Evolutionary conservation across 2,888 invertebrate species (phyloP).

Genomic region (Campaea margaritaria): DNA sequence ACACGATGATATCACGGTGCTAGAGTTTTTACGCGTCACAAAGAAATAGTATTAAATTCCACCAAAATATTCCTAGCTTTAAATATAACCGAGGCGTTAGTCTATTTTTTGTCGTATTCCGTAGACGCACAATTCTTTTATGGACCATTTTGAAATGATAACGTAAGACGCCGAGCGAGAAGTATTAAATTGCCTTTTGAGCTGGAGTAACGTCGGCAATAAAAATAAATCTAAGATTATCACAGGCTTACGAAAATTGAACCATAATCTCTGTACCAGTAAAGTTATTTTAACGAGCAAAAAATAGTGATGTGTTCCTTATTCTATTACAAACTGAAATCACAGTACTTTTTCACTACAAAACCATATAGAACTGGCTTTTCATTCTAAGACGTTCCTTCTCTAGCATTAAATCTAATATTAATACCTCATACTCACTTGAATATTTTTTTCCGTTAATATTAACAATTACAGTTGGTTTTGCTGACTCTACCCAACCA

Average conservation of each 20-base stretch:
- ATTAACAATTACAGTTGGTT: conserved; percentile 37
- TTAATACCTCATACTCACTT: background rate
- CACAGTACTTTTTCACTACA: too few species aligned
- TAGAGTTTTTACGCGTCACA: conserved; percentile 23
- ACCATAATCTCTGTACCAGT: background rate
- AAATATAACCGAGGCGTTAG: conserved; percentile 5
- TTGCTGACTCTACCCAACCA: conserved; percentile 55
- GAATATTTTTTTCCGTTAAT: background rate
- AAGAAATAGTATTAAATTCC: conserved; percentile 14
- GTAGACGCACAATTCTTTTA: conserved; percentile 33
- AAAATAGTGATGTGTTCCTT: background rate
- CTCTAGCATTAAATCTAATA: background rate
- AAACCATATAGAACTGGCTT: background rate
- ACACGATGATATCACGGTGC: conserved; percentile 50
- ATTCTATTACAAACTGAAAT: too few species aligned
- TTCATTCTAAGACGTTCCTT: background rate
- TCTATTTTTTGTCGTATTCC: conserved; percentile 36
- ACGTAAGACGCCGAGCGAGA: conserved; percentile 43
- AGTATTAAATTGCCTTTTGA: conserved; percentile 51
- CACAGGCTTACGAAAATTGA: conserved; percentile 9
- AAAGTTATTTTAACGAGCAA: conserved; percentile 14
- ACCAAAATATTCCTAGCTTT: conserved; percentile 18
- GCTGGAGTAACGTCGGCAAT: conserved; percentile 55
- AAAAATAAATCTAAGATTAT: conserved; percentile 29
- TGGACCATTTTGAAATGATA: conserved; percentile 51